Evolutionary conservation across 2,888 invertebrate genomes (phyloP).

Genomic region (Tipula helvola): DNA sequence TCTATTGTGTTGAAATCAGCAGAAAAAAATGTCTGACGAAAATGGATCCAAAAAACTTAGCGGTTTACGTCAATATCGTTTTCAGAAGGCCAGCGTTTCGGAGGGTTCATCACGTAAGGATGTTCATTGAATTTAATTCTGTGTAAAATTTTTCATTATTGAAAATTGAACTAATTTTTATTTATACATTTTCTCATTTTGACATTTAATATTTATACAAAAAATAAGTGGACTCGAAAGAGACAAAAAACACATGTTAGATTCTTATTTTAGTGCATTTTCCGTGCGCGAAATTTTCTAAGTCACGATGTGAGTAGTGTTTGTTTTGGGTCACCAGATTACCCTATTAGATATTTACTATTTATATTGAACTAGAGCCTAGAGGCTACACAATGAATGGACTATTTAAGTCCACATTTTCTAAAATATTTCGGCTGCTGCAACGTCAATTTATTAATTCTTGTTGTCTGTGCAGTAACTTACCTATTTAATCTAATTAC

Average conservation of each 20-base stretch:
- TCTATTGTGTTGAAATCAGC: not conserved
- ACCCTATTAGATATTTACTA: not conserved
- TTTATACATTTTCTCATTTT: not conserved
- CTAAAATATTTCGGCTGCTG: too few relatives aligned
- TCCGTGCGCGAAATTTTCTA: not conserved
- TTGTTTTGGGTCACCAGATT: not conserved
- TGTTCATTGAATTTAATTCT: not conserved
- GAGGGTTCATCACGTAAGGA: not conserved
- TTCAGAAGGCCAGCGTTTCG: not conserved
- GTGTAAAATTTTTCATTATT: not conserved
- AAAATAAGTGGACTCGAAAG: not conserved
- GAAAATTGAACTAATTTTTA: not conserved
- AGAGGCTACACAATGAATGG: too few relatives aligned
- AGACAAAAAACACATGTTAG: constrained; percentile 4
- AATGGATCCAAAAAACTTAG: constrained; percentile 9
- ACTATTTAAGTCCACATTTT: too few relatives aligned
- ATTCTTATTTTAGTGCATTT: not conserved
- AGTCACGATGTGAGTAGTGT: not conserved
- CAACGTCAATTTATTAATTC: too few relatives aligned
- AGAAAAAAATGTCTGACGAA: constrained; percentile 5
- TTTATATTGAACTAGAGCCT: too few relatives aligned
- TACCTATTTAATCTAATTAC: not conserved
- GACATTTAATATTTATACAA: not conserved
- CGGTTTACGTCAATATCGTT: constrained; percentile 7
- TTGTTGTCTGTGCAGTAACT: too few relatives aligned